These are phyloP conservation scores for Saxidomus purpurata DNA, from an alignment of 1,140 invertebrate species.

Conservation along the genomic window DNA sequence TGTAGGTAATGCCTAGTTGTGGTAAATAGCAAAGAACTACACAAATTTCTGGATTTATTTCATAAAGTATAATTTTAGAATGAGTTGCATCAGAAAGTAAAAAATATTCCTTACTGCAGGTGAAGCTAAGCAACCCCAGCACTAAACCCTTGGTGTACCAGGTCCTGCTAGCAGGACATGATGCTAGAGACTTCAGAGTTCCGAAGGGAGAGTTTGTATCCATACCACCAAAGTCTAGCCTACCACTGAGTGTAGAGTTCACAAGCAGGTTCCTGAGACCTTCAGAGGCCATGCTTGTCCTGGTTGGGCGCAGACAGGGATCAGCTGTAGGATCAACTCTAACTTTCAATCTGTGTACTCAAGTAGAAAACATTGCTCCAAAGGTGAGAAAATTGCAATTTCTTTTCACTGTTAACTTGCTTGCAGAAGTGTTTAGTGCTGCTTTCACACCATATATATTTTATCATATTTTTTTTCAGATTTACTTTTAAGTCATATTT, in stretches of 20 bases:
- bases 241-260: constrained; percentile 84
- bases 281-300: constrained; percentile 83
- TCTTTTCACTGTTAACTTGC: neutral
- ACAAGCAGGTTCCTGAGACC: constrained; percentile 84
- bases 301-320: constrained; percentile 83
- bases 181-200: constrained; percentile 83
- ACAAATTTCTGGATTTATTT: no score
- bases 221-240: constrained; percentile 79
- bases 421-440: no score
- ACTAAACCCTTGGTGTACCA: constrained; percentile 83
- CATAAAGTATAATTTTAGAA: no score
- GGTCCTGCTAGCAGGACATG: constrained; percentile 83
- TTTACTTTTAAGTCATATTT: no score
- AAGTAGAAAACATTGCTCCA: constrained; percentile 84
- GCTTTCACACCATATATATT: no score
- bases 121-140: constrained; percentile 85
- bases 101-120: constrained; percentile 76
- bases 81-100: no score
- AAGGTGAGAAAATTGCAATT: constrained; percentile 76
- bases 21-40: no score
- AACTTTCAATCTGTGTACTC: constrained; percentile 83
- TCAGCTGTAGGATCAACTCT: constrained; percentile 82
- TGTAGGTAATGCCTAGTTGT: no score
- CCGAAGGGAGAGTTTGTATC: constrained; percentile 82
- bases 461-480: no score